These are phyloP conservation scores for Nebria salina DNA, from an alignment of 2,888 invertebrate genomes.

Conservation along the genomic window DNA sequence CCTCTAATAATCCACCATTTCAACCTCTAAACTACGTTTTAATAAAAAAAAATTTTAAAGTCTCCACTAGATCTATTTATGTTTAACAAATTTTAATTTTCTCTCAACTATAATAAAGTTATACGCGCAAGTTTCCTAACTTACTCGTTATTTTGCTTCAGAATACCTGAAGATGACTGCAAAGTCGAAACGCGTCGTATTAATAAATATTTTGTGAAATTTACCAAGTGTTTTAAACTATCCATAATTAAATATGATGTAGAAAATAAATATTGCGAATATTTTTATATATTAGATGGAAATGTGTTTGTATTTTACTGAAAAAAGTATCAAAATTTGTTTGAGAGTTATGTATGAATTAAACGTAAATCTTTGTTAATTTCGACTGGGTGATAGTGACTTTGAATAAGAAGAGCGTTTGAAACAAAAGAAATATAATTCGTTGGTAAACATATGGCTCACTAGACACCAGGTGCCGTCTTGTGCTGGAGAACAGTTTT, in stretches of 20 bases:
- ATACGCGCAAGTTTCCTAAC: too few species aligned
- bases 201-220: too few species aligned
- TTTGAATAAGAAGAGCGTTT: neutral
- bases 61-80: too few species aligned
- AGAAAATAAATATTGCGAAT: too few species aligned
- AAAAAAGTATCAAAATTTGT: neutral
- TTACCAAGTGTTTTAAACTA: too few species aligned
- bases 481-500: neutral
- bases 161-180: too few species aligned
- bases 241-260: neutral
- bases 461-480: neutral
- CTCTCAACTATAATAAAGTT: too few species aligned
- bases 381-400: neutral
- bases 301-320: neutral
- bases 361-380: neutral
- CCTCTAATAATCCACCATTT: neutral
- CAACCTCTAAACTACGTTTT: neutral
- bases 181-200: too few species aligned
- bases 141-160: too few species aligned
- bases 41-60: too few species aligned
- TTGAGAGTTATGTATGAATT: neutral
- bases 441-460: neutral
- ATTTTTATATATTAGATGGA: too few species aligned
- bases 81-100: too few species aligned
- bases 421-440: conserved; percentile 1